These are phyloP conservation scores for Ciconia boyciana DNA, from an alignment of 2,113 vertebrate species.

Conservation along the genomic window DNA sequence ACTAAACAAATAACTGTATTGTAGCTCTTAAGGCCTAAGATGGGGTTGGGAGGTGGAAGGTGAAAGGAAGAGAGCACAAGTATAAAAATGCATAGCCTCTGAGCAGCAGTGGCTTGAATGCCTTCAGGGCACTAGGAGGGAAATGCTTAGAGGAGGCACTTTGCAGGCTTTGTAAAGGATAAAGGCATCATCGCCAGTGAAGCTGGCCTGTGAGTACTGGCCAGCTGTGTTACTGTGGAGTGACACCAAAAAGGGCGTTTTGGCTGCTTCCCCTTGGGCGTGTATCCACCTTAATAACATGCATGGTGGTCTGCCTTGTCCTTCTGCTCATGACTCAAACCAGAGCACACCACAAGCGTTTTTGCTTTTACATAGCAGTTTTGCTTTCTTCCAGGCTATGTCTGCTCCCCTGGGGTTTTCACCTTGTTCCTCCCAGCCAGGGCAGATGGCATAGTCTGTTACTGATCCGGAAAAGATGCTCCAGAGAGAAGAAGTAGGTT, in stretches of 20 bases:
- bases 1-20: not conserved
- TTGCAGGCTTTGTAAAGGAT: not conserved
- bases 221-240: not conserved
- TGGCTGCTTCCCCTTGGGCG: not conserved
- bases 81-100: not conserved
- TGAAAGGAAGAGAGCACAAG: not conserved
- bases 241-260: not conserved
- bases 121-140: not conserved
- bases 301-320: not conserved
- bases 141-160: not conserved
- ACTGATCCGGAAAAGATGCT: not conserved
- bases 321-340: not conserved
- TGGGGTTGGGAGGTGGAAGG: not conserved
- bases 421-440: not conserved
- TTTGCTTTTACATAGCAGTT: not conserved
- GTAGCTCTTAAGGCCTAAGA: not conserved
- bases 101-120: not conserved
- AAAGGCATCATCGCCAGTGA: not conserved
- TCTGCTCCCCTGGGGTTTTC: not conserved
- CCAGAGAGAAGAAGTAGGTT: not conserved
- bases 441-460: not conserved
- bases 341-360: not conserved
- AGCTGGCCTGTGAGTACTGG: not conserved
- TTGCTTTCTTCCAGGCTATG: not conserved
- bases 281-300: not conserved